These are phyloP conservation scores for Drosophila persimilis DNA, from an alignment of 1,140 invertebrate genomes.

Conservation along the genomic window DNA sequence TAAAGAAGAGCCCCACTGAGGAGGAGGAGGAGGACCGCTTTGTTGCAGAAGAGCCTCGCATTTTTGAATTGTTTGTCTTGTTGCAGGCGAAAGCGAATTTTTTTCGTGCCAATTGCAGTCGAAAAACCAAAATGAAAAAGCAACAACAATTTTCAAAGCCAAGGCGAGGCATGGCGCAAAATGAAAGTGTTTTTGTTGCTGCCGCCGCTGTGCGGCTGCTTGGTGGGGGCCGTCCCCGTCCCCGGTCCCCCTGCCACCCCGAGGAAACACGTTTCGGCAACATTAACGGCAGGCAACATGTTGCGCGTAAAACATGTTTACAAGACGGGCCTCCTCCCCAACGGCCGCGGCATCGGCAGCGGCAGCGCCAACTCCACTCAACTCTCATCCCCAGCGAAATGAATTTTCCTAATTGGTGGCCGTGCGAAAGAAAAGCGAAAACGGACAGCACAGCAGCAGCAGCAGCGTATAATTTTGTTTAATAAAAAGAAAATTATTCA, in stretches of 20 bases:
- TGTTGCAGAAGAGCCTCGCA: background rate
- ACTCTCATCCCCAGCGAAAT: slow-evolving; percentile 23
- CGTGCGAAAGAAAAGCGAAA: slow-evolving; percentile 61
- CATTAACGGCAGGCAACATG: slow-evolving; percentile 34
- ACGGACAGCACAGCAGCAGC: slow-evolving; percentile 7
- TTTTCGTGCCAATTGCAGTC: slow-evolving; percentile 60
- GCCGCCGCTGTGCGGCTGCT: background rate
- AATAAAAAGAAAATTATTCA: too few species aligned
- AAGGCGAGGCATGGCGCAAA: slow-evolving; percentile 32
- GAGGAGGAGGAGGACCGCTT: too few species aligned
- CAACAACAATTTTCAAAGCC: slow-evolving; percentile 37
- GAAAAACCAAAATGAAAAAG: slow-evolving; percentile 18
- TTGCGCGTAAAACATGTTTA: slow-evolving; percentile 54
- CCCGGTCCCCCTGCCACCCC: background rate
- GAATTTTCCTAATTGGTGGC: slow-evolving; percentile 60
- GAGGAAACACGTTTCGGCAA: slow-evolving; percentile 32
- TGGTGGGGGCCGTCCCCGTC: too few species aligned
- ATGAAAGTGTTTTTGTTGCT: slow-evolving; percentile 58
- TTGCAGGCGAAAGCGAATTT: slow-evolving; percentile 56
- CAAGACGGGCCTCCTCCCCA: slow-evolving; percentile 4
- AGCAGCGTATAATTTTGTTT: too few species aligned
- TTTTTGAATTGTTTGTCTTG: slow-evolving; percentile 35
- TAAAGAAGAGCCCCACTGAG: slow-evolving; percentile 1
- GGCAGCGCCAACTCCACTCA: too few species aligned
- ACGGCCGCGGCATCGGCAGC: too few species aligned